phyloP scores from a whole-genome alignment of 30 jellyfish, hydroid and myxozoan genomes.

The Aurelia sp. region DNA sequence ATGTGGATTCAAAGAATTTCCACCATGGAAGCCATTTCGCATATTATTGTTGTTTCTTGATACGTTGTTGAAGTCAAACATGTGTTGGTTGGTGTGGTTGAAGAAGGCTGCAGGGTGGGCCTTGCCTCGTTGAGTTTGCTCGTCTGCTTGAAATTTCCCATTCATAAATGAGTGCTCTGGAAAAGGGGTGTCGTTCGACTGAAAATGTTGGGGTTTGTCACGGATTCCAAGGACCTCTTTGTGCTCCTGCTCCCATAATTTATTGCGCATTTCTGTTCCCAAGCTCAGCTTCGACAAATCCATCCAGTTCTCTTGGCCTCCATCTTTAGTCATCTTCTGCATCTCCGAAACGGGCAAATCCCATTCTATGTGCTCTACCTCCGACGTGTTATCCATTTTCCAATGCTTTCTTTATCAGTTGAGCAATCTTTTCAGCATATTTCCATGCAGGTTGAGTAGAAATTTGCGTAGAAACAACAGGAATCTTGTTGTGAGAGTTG shows the following conservation, averaged over 20 bases:
- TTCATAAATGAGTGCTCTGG: constrained; percentile 36
- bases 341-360: constrained; percentile 83
- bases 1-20: constrained; percentile 62
- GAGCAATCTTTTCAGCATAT: constrained; percentile 6
- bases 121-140: constrained; percentile 51
- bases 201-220: constrained; percentile 19
- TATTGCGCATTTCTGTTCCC: constrained; percentile 90
- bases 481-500: background rate
- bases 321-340: constrained; percentile 53
- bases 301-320: constrained; percentile 50
- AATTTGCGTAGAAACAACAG: background rate
- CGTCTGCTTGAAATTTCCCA: constrained; percentile 52
- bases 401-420: background rate
- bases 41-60: constrained; percentile 13
- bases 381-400: constrained; percentile 62
- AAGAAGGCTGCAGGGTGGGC: constrained; percentile 19
- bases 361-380: constrained; percentile 89
- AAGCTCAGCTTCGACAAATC: constrained; percentile 86
- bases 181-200: constrained; percentile 34
- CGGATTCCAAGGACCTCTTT: constrained; percentile 56
- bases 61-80: constrained; percentile 26
- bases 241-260: constrained; percentile 92
- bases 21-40: constrained; percentile 60
- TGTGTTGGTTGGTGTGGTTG: constrained; percentile 18
- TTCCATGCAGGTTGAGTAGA: background rate